Evolutionary conservation across 2,888 invertebrate genomes (phyloP).

Genomic region (Acrobasis consociella): DNA sequence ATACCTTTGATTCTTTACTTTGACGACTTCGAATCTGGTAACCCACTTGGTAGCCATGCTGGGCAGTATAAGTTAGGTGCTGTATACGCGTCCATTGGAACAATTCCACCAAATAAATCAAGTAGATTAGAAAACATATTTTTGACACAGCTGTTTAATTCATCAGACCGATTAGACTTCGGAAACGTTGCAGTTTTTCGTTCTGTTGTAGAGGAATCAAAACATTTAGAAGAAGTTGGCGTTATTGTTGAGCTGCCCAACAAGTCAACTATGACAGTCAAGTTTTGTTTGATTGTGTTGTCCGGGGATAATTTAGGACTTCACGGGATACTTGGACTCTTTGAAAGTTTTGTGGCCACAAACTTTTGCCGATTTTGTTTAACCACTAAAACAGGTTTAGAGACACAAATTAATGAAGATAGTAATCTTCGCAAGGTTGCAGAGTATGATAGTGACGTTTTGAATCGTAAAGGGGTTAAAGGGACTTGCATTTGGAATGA

Average conservation of each 20-base stretch:
- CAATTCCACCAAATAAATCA: no score
- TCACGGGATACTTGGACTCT: neutral
- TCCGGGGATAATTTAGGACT: neutral
- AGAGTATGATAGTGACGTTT: neutral
- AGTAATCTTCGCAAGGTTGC: neutral
- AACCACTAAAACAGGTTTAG: neutral
- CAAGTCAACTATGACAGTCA: neutral
- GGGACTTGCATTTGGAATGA: neutral
- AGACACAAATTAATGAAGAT: neutral
- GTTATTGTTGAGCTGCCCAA: neutral
- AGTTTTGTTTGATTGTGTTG: neutral
- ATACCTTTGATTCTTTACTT: no score
- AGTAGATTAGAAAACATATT: conserved; percentile 32
- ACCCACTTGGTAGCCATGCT: no score
- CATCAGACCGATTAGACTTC: neutral
- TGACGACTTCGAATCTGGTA: no score
- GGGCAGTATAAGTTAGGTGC: no score
- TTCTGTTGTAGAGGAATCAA: neutral
- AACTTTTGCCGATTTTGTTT: neutral
- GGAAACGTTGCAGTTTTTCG: neutral
- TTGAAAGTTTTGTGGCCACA: neutral
- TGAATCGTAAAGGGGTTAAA: neutral
- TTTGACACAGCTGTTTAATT: neutral
- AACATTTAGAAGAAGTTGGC: neutral
- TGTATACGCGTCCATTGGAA: no score